Percentiles rank a stretch among this genome's conserved stretches.
These are phyloP conservation scores for Silvanus unidentatus DNA, from an alignment of 2,888 invertebrate genomes.

Conservation along the genomic window DNA sequence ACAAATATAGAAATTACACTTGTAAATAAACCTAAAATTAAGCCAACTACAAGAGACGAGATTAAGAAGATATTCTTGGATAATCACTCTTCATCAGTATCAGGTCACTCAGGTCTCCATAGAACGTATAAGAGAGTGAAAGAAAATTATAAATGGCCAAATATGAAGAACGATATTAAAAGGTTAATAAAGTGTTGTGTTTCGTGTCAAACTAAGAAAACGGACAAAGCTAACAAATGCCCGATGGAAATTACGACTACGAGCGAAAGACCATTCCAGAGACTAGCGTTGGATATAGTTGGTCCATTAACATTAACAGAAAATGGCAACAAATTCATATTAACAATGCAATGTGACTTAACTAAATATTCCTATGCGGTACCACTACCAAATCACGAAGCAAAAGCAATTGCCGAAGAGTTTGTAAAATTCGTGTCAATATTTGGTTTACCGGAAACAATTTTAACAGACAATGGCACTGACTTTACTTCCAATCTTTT, in stretches of 20 bases:
- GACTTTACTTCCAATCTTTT: slow-evolving; percentile 28
- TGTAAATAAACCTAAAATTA: slow-evolving; percentile 1
- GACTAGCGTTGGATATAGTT: slow-evolving; percentile 26
- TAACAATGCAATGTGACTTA: slow-evolving; percentile 30
- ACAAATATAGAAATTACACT: slow-evolving; percentile 4
- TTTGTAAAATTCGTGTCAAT: slow-evolving; percentile 23
- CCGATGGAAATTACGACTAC: slow-evolving; percentile 32
- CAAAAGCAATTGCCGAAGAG: slow-evolving; percentile 27
- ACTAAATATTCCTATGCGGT: slow-evolving; percentile 32
- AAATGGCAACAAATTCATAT: slow-evolving; percentile 20
- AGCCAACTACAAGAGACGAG: slow-evolving; percentile 1
- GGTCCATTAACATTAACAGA: slow-evolving; percentile 25
- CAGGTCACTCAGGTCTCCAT: slow-evolving; percentile 8
- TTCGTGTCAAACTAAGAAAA: slow-evolving; percentile 21
- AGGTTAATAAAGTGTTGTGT: slow-evolving; percentile 2
- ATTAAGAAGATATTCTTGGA: slow-evolving; percentile 9
- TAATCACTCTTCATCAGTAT: slow-evolving; percentile 4
- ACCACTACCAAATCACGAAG: slow-evolving; percentile 31
- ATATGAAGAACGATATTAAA: slow-evolving; percentile 1
- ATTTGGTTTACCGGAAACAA: slow-evolving; percentile 28
- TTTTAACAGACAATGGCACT: slow-evolving; percentile 29
- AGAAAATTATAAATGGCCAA: background rate
- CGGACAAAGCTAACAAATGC: slow-evolving; percentile 14
- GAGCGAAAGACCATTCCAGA: slow-evolving; percentile 23
- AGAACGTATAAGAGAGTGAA: slow-evolving; percentile 9